A percentile compares a stretch with the other conserved stretches of the same genome.
These are phyloP conservation scores for Proteles cristata DNA, from an alignment of 2,113 vertebrate species.

Conservation along the genomic window DNA sequence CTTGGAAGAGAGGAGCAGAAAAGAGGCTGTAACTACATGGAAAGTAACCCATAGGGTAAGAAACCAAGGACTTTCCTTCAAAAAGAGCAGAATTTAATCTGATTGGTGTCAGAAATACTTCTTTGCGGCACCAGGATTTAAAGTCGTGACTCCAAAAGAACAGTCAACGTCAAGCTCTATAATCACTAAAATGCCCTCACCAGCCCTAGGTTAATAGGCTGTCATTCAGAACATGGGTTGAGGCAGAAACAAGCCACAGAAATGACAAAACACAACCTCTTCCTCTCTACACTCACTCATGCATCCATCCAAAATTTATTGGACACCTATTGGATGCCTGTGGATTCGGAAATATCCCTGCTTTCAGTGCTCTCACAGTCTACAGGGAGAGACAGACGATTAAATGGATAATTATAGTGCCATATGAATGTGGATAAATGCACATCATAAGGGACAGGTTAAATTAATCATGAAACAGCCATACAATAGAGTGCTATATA, in stretches of 20 bases:
- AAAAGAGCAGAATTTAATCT: slow-evolving; percentile 50
- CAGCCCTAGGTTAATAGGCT: slow-evolving; percentile 58
- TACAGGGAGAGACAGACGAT: slow-evolving; percentile 56
- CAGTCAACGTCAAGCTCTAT: background rate
- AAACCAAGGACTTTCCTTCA: slow-evolving; percentile 71
- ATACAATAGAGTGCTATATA: slow-evolving; percentile 45
- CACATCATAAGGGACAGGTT: slow-evolving; percentile 62
- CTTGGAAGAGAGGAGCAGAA: background rate
- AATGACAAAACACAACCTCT: slow-evolving; percentile 17
- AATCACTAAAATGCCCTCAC: slow-evolving; percentile 45
- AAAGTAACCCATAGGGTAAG: slow-evolving; percentile 20
- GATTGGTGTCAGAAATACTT: slow-evolving; percentile 62
- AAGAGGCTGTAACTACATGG: background rate
- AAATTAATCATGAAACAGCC: slow-evolving; percentile 68
- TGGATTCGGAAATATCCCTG: slow-evolving; percentile 6
- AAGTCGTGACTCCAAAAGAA: slow-evolving; percentile 7
- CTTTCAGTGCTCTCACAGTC: background rate
- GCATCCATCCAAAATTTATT: background rate
- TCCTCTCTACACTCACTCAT: background rate
- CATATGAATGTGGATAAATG: slow-evolving; percentile 41
- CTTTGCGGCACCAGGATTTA: slow-evolving; percentile 40
- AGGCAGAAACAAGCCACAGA: slow-evolving; percentile 29
- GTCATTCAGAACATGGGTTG: slow-evolving; percentile 44
- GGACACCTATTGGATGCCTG: background rate
- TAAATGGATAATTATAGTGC: slow-evolving; percentile 65